Evolutionary conservation across 2,888 invertebrate species (phyloP), one percentile per base, ranked within the genome.

Genomic region (Ischnus inquisitorius): DNA sequence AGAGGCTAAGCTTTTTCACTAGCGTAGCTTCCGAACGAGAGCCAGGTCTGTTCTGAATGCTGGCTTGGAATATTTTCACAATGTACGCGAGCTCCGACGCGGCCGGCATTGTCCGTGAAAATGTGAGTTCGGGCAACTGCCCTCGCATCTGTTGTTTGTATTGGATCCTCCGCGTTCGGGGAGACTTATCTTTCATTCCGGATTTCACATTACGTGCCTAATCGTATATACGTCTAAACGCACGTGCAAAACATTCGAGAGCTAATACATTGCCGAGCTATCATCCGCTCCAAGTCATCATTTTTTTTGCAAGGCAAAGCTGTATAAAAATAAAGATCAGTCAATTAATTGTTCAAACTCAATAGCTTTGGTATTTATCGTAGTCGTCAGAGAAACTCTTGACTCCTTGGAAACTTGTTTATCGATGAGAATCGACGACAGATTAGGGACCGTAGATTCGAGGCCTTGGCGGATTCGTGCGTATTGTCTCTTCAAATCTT

Each of bases 61-160:
- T 28, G 48, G 68, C 10, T 16, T 12, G n/a, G 10, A 54, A 14
- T 41, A 72, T 60, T 60, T n/a, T n/a, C 57, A 4, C 51, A 34
- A 34, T 12, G n/a, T 14, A 62, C n/a, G 39, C 62, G 48, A n/a
- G 46, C 64, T 62, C 34, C 28, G 39, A 64, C 48, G 28, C 64
- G 10, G 10, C 48, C 34, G 62, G 14, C 34, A 51, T 62, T 75
- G 64, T 48, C 62, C 74, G 34, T 64, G 48, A 51, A 75, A 64
- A n/a, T 34, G 14, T 28, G 34, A 34, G 25, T 19, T 48, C 34
- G 14, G 34, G 64, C 64, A 14, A 25, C 8, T 12, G 48, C 48
- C 46, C 48, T 22, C 14, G 46, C 81, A 77, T 77, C 64, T 77
- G 77, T 72, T 82, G 77, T 82, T 82, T 77, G 72, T 57, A 10